phyloP scores from a whole-genome alignment of 2,888 invertebrate genomes.

The Drosophila gaucha region DNA sequence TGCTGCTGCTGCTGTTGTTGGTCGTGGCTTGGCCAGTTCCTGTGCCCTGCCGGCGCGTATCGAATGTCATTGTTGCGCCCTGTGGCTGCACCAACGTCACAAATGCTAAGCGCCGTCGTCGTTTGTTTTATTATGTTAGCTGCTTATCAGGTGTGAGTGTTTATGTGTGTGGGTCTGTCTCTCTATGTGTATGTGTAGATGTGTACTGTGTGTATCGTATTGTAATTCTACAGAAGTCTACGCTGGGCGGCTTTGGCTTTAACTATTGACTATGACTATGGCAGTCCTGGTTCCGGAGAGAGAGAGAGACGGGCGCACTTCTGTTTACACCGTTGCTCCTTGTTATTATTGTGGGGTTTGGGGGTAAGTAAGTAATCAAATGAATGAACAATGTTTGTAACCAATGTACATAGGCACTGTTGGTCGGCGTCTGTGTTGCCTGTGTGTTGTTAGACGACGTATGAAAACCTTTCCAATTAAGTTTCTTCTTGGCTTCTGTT shows the following conservation, averaged over 20 bases:
- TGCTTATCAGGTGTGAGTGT: constrained; percentile 31
- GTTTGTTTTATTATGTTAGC: constrained; percentile 28
- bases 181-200: not conserved
- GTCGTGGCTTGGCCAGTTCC: constrained; percentile 62
- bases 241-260: constrained; percentile 71
- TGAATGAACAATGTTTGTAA: constrained; percentile 48
- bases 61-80: constrained; percentile 82
- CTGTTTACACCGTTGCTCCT: constrained; percentile 27
- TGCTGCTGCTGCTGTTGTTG: constrained; percentile 42
- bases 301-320: constrained; percentile 34
- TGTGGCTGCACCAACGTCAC: constrained; percentile 43
- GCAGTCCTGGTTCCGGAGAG: constrained; percentile 61
- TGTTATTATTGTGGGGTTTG: constrained; percentile 30
- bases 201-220: constrained; percentile 22
- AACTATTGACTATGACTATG: constrained; percentile 66
- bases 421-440: constrained; percentile 57
- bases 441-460: constrained; percentile 20
- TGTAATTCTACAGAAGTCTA: constrained; percentile 63
- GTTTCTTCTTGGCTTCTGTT: constrained; percentile 24
- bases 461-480: constrained; percentile 33
- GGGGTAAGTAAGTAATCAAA: constrained; percentile 26
- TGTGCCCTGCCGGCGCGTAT: constrained; percentile 81
- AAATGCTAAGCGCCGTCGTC: constrained; percentile 50
- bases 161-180: constrained; percentile 3
- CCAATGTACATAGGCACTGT: constrained; percentile 69